Evolutionary conservation across 1,140 invertebrate genomes (phyloP), one percentile per base, ranked within the genome.

Genomic region (Amphibalanus amphitrite): DNA sequence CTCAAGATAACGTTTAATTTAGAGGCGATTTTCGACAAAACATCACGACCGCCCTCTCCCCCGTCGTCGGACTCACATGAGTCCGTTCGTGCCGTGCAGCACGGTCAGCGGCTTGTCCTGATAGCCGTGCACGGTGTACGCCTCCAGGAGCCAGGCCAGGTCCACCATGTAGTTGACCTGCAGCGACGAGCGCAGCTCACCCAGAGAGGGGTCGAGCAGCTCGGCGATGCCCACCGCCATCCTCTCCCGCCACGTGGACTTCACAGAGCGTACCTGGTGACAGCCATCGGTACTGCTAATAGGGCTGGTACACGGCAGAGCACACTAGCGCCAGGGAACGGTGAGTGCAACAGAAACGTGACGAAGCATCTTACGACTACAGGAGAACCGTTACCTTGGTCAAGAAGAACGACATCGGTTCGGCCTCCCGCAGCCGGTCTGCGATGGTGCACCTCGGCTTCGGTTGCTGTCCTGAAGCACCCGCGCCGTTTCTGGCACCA

Each of bases 121-220:
- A 65, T 47, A 30, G 28, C 84, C 85, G 3, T 88, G 85, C 74
- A 87, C 84, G 72, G 86, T 82, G 77, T 93, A 93, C 74, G 93
- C 89, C 8, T 89, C 84, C 68, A 90, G 81, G 0, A 96, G 78
- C 92, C 93, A 97, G 4, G 86, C 87, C 26, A 91, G 82, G 75
- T 97, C 90, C 69, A 95, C 87, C 89, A 95, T 92, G 77, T 93
- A 97, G 79, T 93, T 97, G 33, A 97, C 89, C 80, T 97, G 91
- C 33, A 91, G 80, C 25, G 87, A 88, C 23, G 83, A 83, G 69
- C 86, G 85, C 20, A 92, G 82, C 73, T 87, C 84, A 1, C 90
- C 90, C 26, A 92, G 80, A 77, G 88, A 89, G 67, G 80, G 82
- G 76, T 91, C 89, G 1, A 92, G 79, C 25, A 92, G 84, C 80